phyloP scores from a whole-genome alignment of 2,888 invertebrate species.

The Deroplatys truncata region DNA sequence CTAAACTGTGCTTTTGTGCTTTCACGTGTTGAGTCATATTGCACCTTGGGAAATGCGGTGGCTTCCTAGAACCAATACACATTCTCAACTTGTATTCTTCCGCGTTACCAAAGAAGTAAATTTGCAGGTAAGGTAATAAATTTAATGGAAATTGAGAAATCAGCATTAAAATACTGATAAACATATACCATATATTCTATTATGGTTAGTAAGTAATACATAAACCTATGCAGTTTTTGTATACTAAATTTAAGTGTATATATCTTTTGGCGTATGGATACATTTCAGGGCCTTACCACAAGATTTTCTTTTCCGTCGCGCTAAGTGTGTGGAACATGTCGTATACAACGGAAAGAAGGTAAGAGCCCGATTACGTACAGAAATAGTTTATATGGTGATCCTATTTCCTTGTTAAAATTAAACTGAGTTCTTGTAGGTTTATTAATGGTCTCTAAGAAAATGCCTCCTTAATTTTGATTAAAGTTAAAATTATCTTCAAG shows the following conservation, averaged over 20 bases:
- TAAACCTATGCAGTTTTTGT: neutral
- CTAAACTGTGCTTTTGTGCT: neutral
- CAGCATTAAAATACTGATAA: neutral
- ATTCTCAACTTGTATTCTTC: neutral
- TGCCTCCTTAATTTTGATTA: neutral
- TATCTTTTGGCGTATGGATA: constrained; percentile 24
- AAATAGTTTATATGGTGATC: neutral
- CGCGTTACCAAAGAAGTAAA: neutral
- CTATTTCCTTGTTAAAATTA: neutral
- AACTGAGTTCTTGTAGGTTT: neutral
- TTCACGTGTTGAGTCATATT: neutral
- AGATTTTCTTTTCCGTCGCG: constrained; percentile 62
- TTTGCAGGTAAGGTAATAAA: neutral
- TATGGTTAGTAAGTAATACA: neutral
- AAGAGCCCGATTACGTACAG: constrained; percentile 48
- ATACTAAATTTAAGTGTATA: neutral
- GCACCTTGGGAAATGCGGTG: constrained; percentile 1
- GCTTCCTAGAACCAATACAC: constrained; percentile 16
- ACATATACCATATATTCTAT: neutral
- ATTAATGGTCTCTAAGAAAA: neutral
- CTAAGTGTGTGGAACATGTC: constrained; percentile 80
- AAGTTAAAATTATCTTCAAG: constrained; percentile 22
- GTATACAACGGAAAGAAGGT: constrained; percentile 76
- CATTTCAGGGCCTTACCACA: neutral
- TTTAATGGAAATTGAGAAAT: neutral